These are phyloP conservation scores for Tetranychus truncatus DNA, from an alignment of 2,888 invertebrate species.

Conservation along the genomic window DNA sequence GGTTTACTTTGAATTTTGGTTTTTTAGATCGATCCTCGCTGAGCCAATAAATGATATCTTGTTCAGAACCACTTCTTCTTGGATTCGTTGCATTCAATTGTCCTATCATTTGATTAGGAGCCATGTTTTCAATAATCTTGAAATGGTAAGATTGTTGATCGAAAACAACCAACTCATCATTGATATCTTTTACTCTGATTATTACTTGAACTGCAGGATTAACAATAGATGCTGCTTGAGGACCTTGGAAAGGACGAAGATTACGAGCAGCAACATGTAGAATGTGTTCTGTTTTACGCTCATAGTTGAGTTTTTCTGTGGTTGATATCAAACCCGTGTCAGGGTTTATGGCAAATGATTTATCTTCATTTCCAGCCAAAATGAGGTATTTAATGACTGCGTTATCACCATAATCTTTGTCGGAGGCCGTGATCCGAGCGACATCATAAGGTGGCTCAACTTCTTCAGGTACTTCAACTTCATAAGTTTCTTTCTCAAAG, in stretches of 20 bases:
- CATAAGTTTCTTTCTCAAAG: constrained; percentile 37
- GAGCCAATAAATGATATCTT: constrained; percentile 29
- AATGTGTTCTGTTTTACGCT: constrained; percentile 27
- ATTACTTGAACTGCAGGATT: constrained; percentile 29
- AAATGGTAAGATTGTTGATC: constrained; percentile 28
- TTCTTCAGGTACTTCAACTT: constrained; percentile 27
- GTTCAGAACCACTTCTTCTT: constrained; percentile 25
- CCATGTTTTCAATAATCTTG: constrained; percentile 27
- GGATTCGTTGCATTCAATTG: constrained; percentile 28
- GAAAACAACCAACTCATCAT: constrained; percentile 29
- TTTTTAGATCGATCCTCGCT: constrained; percentile 23
- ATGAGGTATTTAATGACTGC: constrained; percentile 50
- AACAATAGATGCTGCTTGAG: constrained; percentile 25
- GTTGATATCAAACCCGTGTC: constrained; percentile 28
- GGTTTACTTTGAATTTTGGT: constrained; percentile 27
- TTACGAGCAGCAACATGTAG: constrained; percentile 29
- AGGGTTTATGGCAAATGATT: constrained; percentile 28
- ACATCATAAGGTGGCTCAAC: constrained; percentile 27
- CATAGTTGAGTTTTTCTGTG: constrained; percentile 27
- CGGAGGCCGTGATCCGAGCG: constrained; percentile 41
- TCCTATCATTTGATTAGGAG: constrained; percentile 27
- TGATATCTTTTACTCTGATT: constrained; percentile 29
- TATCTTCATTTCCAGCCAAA: constrained; percentile 29
- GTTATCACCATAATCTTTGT: constrained; percentile 59
- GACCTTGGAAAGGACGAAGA: constrained; percentile 28